Base-by-base conservation (phyloP, 2,888 invertebrate genomes). In the Stenodera caucasica region DNA sequence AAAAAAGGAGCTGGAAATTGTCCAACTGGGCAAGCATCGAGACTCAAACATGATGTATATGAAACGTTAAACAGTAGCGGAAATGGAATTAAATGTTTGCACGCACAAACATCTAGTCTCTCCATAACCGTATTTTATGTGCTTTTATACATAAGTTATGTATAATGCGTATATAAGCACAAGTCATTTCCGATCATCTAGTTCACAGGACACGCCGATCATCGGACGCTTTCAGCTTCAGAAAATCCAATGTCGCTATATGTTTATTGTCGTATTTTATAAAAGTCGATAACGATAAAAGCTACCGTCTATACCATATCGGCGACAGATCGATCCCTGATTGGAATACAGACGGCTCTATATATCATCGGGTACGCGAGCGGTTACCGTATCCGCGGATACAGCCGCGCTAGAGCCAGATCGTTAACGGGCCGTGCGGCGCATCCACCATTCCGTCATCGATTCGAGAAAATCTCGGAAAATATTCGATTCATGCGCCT, bases 281-380 rank as follows among this genome's bases (percentile, higher is more conserved):
- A 40, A 40, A 40, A 18, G 15, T 15, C 5, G 18, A n/a, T n/a
- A 50, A 66, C 63, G 70, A 67, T 63, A 63, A 63, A 63, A 64
- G 64, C 65, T 58, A 52, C 61, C 59, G 66, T 60, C 64, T 63
- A 69, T 58, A 67, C 71, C 71, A 71, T 72, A 73, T 70, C 63
- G 69, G 71, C 65, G 67, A 65, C 65, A 65, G 66, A 70, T 71
- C 68, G 61, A 54, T 69, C 67, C 62, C 71, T 70, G 70, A 68
- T 68, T 67, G 65, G 72, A 72, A 72, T 72, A 69, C 66, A 61
- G 57, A 68, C 69, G 53, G 64, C n/a, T n/a, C 61, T 64, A 61
- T 69, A 68, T 62, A 69, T 71, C 67, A 68, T 55, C 32, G 11
- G 40, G 35, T 45, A 53, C 58, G 32, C 35, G 51, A 37, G 37